Percentiles rank a stretch among this genome's conserved stretches.
Evolutionary conservation across 2,888 invertebrate genomes (phyloP).

Genomic region (Gastrophysa polygoni): DNA sequence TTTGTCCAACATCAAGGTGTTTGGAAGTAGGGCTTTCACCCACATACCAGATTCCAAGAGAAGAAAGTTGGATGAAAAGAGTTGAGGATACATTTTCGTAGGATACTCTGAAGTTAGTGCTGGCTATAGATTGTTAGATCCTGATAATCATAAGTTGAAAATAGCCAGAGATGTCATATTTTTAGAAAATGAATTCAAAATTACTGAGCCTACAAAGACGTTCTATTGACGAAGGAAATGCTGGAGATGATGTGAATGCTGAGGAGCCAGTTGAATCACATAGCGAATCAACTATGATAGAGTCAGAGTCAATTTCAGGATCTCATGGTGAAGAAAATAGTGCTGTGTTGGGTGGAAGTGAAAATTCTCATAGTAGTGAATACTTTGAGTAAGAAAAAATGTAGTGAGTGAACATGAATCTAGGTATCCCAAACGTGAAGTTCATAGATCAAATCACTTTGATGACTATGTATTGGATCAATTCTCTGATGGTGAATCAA

Average conservation of each 20-base stretch:
- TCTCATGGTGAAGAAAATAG: not conserved
- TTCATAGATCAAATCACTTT: not conserved
- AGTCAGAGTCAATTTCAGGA: not conserved
- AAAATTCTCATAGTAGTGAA: not conserved
- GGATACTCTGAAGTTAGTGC: slow-evolving; percentile 11
- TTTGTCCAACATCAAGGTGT: slow-evolving; percentile 18
- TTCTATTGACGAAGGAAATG: too few relatives aligned
- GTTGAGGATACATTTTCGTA: not conserved
- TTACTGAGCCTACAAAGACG: too few relatives aligned
- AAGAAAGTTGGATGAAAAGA: slow-evolving; percentile 17
- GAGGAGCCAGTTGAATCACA: too few relatives aligned
- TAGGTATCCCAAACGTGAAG: not conserved
- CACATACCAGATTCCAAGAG: slow-evolving; percentile 18
- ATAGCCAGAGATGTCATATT: not conserved
- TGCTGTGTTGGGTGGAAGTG: not conserved
- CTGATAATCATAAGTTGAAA: slow-evolving; percentile 20
- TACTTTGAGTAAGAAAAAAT: not conserved
- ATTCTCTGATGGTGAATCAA: not conserved
- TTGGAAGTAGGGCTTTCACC: slow-evolving; percentile 3
- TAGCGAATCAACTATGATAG: too few relatives aligned
- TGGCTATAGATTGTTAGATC: slow-evolving; percentile 31
- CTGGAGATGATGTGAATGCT: too few relatives aligned
- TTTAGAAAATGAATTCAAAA: not conserved
- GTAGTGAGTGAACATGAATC: not conserved
- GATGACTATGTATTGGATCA: not conserved